Conservation (phyloP, 2,888 invertebrate genomes). For the Hypsopygia costalis region DNA sequence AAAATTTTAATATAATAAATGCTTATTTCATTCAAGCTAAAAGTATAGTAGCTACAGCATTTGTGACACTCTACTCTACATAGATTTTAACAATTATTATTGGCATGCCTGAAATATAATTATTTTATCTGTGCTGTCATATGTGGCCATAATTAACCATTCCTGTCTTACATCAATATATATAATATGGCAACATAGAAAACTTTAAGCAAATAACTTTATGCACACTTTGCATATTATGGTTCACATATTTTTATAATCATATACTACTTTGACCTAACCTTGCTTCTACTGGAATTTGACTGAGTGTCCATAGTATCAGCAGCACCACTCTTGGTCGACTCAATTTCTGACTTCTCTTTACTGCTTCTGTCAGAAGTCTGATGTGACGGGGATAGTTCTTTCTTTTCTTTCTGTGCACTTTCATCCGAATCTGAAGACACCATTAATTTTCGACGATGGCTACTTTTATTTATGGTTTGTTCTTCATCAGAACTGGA, state of each 20-base stretch:
- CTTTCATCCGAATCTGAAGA: conserved; percentile 33
- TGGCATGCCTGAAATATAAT: no score
- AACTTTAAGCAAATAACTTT: no score
- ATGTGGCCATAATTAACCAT: no score
- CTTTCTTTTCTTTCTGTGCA: conserved; percentile 11
- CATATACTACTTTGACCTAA: conserved; percentile 43
- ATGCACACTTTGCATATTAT: no score
- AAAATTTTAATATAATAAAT: no score
- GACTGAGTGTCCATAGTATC: conserved; percentile 28
- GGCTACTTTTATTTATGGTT: conserved; percentile 13
- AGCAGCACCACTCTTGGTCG: conserved; percentile 10
- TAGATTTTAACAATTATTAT: no score
- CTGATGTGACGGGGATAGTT: conserved; percentile 9
- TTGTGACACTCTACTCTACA: no score
- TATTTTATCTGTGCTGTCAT: no score
- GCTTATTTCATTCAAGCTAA: no score
- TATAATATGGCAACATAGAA: not conserved
- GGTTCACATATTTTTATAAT: no score
- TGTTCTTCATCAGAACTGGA: conserved; percentile 33
- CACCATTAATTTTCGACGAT: conserved; percentile 13
- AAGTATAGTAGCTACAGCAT: no score
- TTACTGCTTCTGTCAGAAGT: conserved; percentile 9
- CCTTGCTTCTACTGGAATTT: conserved; percentile 55
- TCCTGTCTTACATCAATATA: no score
- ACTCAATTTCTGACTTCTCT: conserved; percentile 16